Evolutionary conservation across 2,113 vertebrate genomes (phyloP).

Genomic region (Muntiacus muntjak): DNA sequence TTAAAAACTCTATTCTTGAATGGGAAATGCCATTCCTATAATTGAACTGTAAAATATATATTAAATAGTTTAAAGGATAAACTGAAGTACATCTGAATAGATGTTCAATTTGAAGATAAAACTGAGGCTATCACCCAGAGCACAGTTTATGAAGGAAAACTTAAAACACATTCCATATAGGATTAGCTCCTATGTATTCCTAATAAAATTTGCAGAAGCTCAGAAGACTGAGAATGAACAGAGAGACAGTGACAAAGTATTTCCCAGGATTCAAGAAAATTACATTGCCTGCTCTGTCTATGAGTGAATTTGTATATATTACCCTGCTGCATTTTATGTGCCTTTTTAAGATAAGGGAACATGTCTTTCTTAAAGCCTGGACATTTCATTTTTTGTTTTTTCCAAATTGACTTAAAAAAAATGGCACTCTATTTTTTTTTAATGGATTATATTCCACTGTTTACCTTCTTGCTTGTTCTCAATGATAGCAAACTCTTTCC

Average conservation of each 20-base stretch:
- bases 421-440: not conserved
- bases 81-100: not conserved
- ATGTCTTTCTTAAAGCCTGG: not conserved
- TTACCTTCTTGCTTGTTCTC: not conserved
- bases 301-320: not conserved
- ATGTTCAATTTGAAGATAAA: not conserved
- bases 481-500: not conserved
- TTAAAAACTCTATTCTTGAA: not conserved
- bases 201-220: not conserved
- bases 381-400: not conserved
- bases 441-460: not conserved
- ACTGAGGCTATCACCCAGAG: not conserved
- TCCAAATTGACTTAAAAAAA: not conserved
- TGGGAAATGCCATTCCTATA: not conserved
- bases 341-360: not conserved
- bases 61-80: not conserved
- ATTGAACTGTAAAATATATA: not conserved
- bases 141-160: not conserved
- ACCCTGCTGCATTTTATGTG: not conserved
- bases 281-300: not conserved
- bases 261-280: not conserved
- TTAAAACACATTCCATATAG: not conserved
- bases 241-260: not conserved
- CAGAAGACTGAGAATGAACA: not conserved
- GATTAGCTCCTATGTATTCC: not conserved